Evolutionary conservation across 2,113 vertebrate genomes (phyloP), one percentile per base, ranked within the genome.

Genomic region (Cyprinodon tularosa): DNA sequence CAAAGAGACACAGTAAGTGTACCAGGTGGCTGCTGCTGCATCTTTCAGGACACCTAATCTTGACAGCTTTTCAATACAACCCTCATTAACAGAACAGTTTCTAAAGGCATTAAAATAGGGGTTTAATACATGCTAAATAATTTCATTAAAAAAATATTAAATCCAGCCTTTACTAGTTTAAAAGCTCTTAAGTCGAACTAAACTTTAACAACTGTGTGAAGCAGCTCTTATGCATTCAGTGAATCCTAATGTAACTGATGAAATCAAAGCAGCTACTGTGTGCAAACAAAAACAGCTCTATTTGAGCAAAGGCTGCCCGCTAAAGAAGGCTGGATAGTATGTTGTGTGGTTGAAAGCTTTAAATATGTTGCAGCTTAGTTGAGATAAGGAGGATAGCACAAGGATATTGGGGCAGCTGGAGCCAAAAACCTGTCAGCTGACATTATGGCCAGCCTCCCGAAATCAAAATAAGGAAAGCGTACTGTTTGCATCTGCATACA

Each of bases 21-120:
- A 71, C n/a, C 66, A 50, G 37, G n/a, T 71, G 45, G 37, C 68
- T 72, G 71, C 45, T 68, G 66, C 72, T 77, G 64, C 38, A 53
- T 44, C 39, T 36, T 42, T 53, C 17, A 50, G 13, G 50, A n/a
- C 50, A 57, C 50, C 17, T 53, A 20, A 5, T 57, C 20, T 57
- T 57, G 50, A 2, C 1, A 9, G 12, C 42, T 6, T 45, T 45
- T 45, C 4, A 42, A 14, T 40, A 59, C 40, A 59, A 57, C n/a
- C 5, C 38, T 42, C 0, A 12, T 42, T 20, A 12, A 29, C 29
- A 29, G 59, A 70, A 42, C 5, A 2, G 29, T 37, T 68, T 40
- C 37, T 57, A n/a, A n/a, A n/a, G 6, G 37, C 40, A 57, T 1
- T 20, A 68, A n/a, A 4, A 13, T 1, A 2, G n/a, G 5, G 15